phyloP scores from a whole-genome alignment of 64 coral and sea anemone genomes.

The Pocillopora verrucosa region DNA sequence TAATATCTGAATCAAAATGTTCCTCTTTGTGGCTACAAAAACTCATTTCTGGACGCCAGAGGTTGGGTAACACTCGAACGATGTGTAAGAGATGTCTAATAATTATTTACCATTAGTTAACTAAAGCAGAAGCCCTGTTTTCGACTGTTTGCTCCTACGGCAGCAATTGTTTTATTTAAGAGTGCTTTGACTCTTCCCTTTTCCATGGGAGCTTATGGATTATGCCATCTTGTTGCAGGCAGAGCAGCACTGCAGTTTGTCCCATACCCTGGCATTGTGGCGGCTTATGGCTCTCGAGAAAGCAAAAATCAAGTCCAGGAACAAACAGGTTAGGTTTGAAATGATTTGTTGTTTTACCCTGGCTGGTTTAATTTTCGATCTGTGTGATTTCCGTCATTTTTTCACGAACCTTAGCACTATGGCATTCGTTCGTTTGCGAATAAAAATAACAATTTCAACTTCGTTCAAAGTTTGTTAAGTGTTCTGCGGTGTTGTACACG shows the following conservation, averaged over 20 bases:
- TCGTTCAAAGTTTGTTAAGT: too few relatives aligned
- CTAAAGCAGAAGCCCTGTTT: too few relatives aligned
- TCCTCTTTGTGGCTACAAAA: background rate
- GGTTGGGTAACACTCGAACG: too few relatives aligned
- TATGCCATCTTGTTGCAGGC: slow-evolving; percentile 31
- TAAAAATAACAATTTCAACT: too few relatives aligned
- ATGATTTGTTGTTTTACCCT: background rate
- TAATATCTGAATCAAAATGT: background rate
- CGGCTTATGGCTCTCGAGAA: slow-evolving; percentile 49
- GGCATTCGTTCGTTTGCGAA: too few relatives aligned
- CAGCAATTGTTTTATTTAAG: background rate
- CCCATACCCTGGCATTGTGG: slow-evolving; percentile 54
- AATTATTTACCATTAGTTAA: too few relatives aligned
- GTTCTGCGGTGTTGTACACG: too few relatives aligned
- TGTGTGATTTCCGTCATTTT: background rate
- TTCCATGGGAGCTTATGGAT: background rate
- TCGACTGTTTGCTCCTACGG: too few relatives aligned
- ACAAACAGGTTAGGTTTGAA: slow-evolving; percentile 29
- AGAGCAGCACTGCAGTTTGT: slow-evolving; percentile 37
- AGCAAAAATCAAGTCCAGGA: slow-evolving; percentile 56
- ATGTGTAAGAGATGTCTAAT: too few relatives aligned
- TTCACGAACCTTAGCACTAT: too few relatives aligned
- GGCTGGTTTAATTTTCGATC: background rate
- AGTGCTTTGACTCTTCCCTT: too few relatives aligned
- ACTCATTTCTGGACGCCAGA: too few relatives aligned